phyloP scores from a whole-genome alignment of 2,113 vertebrate species.

The Callocephalon fimbriatum region DNA sequence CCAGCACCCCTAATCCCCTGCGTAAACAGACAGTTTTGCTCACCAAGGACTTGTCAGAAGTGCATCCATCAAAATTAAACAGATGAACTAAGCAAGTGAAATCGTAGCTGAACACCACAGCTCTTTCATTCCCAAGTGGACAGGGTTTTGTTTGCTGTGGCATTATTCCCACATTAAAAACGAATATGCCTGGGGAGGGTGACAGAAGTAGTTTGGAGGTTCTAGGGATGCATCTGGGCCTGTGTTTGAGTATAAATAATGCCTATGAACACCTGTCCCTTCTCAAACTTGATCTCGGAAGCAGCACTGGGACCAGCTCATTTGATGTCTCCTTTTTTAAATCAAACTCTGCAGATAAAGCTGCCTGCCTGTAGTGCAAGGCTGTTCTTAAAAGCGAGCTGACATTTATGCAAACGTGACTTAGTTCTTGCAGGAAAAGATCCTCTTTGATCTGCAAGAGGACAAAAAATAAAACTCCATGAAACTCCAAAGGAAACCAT shows the following conservation, averaged over 20 bases:
- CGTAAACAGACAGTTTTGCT: background rate
- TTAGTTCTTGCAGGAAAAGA: background rate
- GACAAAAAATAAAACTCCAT: background rate
- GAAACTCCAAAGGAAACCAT: background rate
- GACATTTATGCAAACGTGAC: background rate
- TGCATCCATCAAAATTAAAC: background rate
- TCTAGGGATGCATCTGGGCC: background rate
- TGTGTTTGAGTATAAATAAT: background rate
- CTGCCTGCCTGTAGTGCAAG: background rate
- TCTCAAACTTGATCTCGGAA: background rate
- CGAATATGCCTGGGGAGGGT: background rate
- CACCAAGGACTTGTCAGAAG: background rate
- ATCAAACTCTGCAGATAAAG: background rate
- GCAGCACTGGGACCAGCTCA: background rate
- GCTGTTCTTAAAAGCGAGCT: constrained; percentile 1
- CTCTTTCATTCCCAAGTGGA: background rate
- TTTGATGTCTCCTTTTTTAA: background rate
- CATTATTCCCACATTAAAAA: background rate
- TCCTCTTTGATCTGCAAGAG: constrained; percentile 14
- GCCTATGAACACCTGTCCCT: background rate
- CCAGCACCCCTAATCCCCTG: background rate
- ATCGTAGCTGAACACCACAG: background rate
- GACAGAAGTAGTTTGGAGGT: background rate
- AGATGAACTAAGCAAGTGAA: background rate
- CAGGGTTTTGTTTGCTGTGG: background rate